Base-by-base conservation (phyloP, 2,888 invertebrate genomes). In the Habroteleia sp. region DNA sequence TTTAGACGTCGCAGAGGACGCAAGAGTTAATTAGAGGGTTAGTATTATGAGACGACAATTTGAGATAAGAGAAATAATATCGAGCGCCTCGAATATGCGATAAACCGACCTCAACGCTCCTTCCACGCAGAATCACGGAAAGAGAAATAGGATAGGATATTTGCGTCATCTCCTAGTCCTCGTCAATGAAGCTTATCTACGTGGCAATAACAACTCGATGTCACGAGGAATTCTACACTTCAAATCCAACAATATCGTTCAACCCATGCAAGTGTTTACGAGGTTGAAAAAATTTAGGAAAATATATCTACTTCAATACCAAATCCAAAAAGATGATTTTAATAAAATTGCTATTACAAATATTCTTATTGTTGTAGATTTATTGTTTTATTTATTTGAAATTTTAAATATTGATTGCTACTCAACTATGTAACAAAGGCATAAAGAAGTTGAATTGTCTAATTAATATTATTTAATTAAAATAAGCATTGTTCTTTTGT, bases 41-140 rank as follows among this genome's bases (percentile, higher is more conserved):
- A 74, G 54, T 69, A 37, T 73, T 73, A 77, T 66, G 69, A 77
- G 75, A 75, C 76, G 75, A 77, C 75, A 63, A 77, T 77, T 78
- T 62, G 42, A 78, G 76, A 78, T 78, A 75, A 73, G 76, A 58
- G 68, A 76, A 69, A 71, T 74, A 72, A 68, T 72, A 74, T 74
- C 56, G 44, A 62, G 41, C 58, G 56, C n/a, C 50, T 31, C 35
- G 58, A 11, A 50, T 72, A 35, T 54, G 63, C 54, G 58, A 41
- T 48, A 50, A 44, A 41, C 50, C 41, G 35, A 46, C 48, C 31
- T 39, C 35, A 29, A 46, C 25, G 25, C n/a, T 29, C 42, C 44
- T 71, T 31, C 37, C 37, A 8, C 63, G 46, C 31, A 29, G 33
- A 60, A 75, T 65, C 52, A 29, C 25, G 58, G 41, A 65, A 63